phyloP scores from a whole-genome alignment of 2,113 vertebrate species.

The Myotis davidii region DNA sequence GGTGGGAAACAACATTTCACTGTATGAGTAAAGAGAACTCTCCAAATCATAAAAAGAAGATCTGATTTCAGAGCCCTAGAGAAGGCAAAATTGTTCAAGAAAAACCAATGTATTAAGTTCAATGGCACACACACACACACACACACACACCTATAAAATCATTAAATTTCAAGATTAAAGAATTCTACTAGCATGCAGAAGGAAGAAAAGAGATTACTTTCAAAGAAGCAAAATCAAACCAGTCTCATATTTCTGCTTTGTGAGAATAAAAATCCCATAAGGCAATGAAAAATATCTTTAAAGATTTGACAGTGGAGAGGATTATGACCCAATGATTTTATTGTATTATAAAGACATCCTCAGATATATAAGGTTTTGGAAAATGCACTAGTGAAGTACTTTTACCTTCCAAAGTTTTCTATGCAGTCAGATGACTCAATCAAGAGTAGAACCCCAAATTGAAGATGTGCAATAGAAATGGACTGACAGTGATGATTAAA shows the following conservation, averaged over 20 bases:
- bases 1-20: neutral
- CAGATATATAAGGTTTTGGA: slow-evolving; percentile 55
- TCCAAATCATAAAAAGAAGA: neutral
- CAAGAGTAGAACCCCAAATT: slow-evolving; percentile 11
- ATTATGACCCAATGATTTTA: slow-evolving; percentile 60
- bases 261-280: slow-evolving; percentile 56
- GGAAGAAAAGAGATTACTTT: slow-evolving; percentile 54
- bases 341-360: slow-evolving; percentile 50
- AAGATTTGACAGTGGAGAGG: slow-evolving; percentile 43
- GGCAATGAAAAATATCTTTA: slow-evolving; percentile 56
- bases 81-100: neutral
- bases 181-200: neutral
- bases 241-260: slow-evolving; percentile 35
- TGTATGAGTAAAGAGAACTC: neutral
- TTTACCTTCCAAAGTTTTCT: slow-evolving; percentile 53
- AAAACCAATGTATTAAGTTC: slow-evolving; percentile 8
- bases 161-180: slow-evolving; percentile 50
- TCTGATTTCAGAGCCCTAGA: neutral
- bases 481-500: neutral
- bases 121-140: fast-evolving
- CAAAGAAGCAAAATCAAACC: slow-evolving; percentile 58
- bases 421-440: slow-evolving; percentile 55
- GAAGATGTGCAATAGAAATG: neutral
- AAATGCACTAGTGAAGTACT: neutral
- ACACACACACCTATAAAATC: neutral